A percentile compares a stretch with the other conserved stretches of the same genome.
Evolutionary conservation across 2,888 invertebrate genomes (phyloP).

Genomic region (Phragmatobia fuliginosa): DNA sequence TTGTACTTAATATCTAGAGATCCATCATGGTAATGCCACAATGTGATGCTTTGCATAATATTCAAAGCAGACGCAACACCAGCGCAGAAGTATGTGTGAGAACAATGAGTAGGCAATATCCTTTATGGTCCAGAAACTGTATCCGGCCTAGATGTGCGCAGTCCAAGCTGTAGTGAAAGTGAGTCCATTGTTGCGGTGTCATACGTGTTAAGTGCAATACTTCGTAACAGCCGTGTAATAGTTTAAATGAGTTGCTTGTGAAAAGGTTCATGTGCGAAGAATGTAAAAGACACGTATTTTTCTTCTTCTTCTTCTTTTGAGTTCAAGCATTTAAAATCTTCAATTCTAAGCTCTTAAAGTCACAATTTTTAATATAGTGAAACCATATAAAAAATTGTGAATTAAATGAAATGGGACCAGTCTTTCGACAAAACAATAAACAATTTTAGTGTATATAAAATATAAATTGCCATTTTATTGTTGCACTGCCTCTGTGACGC

Average conservation of each 20-base stretch:
- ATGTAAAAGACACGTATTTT: not conserved
- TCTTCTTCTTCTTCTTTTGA: too few relatives aligned
- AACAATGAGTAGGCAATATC: conserved; percentile 77
- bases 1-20: conserved; percentile 16
- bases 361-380: too few relatives aligned
- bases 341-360: too few relatives aligned
- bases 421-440: too few relatives aligned
- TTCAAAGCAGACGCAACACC: conserved; percentile 47
- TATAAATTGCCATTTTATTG: too few relatives aligned
- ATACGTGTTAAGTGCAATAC: conserved; percentile 48
- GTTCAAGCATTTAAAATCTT: too few relatives aligned
- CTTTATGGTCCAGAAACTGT: conserved; percentile 82
- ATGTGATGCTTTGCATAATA: conserved; percentile 35
- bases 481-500: too few relatives aligned
- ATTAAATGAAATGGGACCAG: too few relatives aligned
- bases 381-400: too few relatives aligned
- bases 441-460: too few relatives aligned
- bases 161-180: conserved; percentile 69
- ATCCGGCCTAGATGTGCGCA: conserved; percentile 76
- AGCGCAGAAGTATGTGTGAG: conserved; percentile 56
- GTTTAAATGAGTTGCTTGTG: conserved; percentile 8
- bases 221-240: conserved; percentile 25
- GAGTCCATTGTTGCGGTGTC: conserved; percentile 64
- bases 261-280: conserved; percentile 8
- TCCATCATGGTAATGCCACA: conserved; percentile 21